Evolutionary conservation across 2,888 invertebrate species (phyloP).

Genomic region (Temnothorax ravouxi): DNA sequence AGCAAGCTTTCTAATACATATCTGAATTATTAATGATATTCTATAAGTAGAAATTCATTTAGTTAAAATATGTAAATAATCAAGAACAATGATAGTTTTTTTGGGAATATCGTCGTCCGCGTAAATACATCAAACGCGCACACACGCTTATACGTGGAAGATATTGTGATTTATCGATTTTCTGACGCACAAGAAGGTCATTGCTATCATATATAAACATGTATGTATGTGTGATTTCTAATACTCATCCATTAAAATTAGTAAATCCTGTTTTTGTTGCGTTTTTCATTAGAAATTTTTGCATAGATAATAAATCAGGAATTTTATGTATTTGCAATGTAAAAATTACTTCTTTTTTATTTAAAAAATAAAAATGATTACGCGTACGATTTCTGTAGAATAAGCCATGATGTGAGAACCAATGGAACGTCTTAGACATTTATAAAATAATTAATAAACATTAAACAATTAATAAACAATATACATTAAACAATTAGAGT

Average conservation of each 20-base stretch:
- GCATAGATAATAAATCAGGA: background rate
- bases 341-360: background rate
- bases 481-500: background rate
- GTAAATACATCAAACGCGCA: background rate
- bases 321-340: background rate
- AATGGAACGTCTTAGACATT: background rate
- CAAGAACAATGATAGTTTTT: background rate
- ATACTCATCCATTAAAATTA: background rate
- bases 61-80: background rate
- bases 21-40: conserved; percentile 1
- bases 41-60: background rate
- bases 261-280: background rate
- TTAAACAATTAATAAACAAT: background rate
- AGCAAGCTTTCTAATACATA: background rate
- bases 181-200: background rate
- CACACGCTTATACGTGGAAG: background rate
- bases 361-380: background rate
- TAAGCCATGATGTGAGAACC: background rate
- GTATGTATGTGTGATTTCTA: background rate
- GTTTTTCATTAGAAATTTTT: background rate
- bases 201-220: too few relatives aligned
- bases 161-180: background rate
- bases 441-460: background rate
- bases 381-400: background rate
- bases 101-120: background rate